Evolutionary conservation across 2,797 vertebrate genomes (phyloP), one percentile per base, ranked within the genome.

Genomic region (Atherinosoma microstoma): DNA sequence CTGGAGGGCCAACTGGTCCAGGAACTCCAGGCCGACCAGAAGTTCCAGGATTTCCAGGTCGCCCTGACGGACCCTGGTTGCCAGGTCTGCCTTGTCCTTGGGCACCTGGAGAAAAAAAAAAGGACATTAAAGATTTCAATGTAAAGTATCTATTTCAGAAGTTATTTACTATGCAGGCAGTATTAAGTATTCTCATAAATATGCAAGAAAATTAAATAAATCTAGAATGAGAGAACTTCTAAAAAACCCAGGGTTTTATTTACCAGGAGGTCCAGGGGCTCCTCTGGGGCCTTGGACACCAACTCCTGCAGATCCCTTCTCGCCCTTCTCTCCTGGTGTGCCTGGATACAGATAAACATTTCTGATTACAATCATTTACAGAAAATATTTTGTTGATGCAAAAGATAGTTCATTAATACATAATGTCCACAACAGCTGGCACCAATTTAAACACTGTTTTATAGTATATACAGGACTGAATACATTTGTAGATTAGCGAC

Each of bases 281-380:
- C 98, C 98, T 94, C 97, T 92, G 20, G 97, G 97, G 64, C 97
- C 97, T 87, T 98, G 97, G 20, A 95, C 94, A 82, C 97, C 97
- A 18, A 96, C 78, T 16, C 97, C 98, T 62, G 87, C 83, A 66
- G 91, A 95, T 69, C 98, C 97, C 88, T 96, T 97, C 57, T 99
- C 98, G 70, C 97, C 98, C 78, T 98, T 99, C 77, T 96, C 93
- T 22, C 98, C 98, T 34, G 90, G 71, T 75, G 94, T 91, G 88
- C 97, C 97, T 99, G 86, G 78, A 82, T 24, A 67, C 29, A 76
- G 2, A 77, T 15, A 83, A 42, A 30, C 0, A 36, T 27, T 51
- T 51, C 20, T 34, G 20, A 56, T n/a, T 6, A 6, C 6, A 49
- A 49, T 5, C 40, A 42, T 49, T n/a, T n/a, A 0, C 6, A 49